A percentile compares a stretch with the other conserved stretches of the same genome.
Evolutionary conservation across 2,113 vertebrate species (phyloP).

Genomic region (Pavo muticus): DNA sequence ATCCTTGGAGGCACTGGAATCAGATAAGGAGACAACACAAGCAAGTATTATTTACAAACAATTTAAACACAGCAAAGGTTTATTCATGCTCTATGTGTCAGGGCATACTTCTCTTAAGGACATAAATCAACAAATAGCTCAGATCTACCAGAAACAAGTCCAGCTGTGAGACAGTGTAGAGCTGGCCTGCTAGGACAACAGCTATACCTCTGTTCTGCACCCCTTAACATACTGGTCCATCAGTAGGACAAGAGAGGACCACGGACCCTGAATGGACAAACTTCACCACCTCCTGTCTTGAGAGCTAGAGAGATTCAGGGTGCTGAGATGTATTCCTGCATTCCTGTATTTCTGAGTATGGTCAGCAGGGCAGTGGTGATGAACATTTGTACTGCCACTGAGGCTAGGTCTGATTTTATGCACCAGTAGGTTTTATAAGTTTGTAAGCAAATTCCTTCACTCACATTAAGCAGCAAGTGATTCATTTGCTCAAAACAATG

Average conservation of each 20-base stretch:
- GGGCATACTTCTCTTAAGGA: neutral
- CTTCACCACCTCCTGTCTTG: neutral
- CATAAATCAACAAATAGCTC: neutral
- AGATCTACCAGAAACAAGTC: neutral
- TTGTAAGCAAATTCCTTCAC: neutral
- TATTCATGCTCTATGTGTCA: neutral
- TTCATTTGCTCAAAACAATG: neutral
- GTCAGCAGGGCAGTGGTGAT: neutral
- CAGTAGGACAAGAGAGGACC: neutral
- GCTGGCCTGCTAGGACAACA: neutral
- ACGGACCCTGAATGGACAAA: neutral
- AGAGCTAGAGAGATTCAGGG: neutral
- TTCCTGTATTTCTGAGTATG: too few species aligned
- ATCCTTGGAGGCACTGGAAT: conserved; percentile 90
- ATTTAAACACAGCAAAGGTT: neutral
- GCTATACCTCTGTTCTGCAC: neutral
- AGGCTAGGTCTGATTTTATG: neutral
- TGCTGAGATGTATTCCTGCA: neutral
- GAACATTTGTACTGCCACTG: neutral
- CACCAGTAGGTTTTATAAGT: neutral
- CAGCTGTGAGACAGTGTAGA: neutral
- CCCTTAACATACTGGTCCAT: neutral
- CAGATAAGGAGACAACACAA: neutral
- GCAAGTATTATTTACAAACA: neutral
- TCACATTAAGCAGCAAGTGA: neutral